Base-by-base conservation (phyloP, 2,888 invertebrate genomes). In the Incurvaria masculella region DNA sequence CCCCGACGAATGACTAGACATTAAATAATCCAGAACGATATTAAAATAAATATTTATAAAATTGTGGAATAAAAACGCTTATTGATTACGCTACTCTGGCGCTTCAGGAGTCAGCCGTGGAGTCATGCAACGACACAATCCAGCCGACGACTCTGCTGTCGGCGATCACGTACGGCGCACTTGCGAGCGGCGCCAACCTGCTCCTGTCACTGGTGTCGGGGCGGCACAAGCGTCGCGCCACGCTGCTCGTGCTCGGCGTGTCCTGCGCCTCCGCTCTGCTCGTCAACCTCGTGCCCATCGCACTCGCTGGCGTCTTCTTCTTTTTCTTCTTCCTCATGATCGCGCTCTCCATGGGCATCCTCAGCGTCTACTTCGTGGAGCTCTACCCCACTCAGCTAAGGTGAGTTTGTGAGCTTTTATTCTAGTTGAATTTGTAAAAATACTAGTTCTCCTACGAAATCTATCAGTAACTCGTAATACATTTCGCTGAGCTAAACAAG, bases 361-460 rank as follows among this genome's bases (percentile, higher is more conserved):
- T 79, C 38, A 75, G 76, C 46, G 78, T 79, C 0, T 78, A 76
- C 50, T 78, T 75, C 44, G 78, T 79, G 42, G 78, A 79, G 53
- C 58, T 79, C 3, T 78, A 78, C 46, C 78, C 79, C 4, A 78
- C 79, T 16, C 68, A 69, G 42, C 59, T 75, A n/a, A 72, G 78
- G 78, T 76, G 39, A 61, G 62, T 53, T n/a, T 39, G 4, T 20
- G 20, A 44, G 14, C 16, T n/a, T n/a, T n/a, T n/a, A n/a, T n/a
- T n/a, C n/a, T n/a, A n/a, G n/a, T n/a, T n/a, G n/a, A n/a, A n/a
- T n/a, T n/a, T n/a, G n/a, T n/a, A n/a, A n/a, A n/a, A n/a, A n/a
- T n/a, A n/a, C n/a, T n/a, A n/a, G n/a, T n/a, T n/a, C n/a, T n/a
- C n/a, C n/a, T n/a, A n/a, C n/a, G n/a, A n/a, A n/a, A n/a, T n/a